Conservation (phyloP, 2,888 invertebrate species). For the Tipula lateralis region DNA sequence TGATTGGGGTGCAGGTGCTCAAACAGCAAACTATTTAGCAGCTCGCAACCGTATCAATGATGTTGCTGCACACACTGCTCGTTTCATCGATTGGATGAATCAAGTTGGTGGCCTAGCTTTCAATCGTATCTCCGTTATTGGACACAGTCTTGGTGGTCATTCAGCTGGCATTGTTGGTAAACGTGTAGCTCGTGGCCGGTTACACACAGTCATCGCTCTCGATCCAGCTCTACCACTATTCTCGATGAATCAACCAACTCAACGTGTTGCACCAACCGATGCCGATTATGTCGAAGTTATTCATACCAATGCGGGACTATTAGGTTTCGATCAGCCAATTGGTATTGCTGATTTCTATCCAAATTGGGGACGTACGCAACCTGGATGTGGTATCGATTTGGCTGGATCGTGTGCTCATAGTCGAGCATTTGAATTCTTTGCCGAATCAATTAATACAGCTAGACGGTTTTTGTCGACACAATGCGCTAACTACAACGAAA, state of each 20-base stretch:
- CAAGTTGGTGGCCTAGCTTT: conserved; percentile 36
- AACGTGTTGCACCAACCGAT: conserved; percentile 45
- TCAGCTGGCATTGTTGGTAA: conserved; percentile 45
- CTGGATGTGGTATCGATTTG: conserved; percentile 49
- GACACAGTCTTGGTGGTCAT: conserved; percentile 49
- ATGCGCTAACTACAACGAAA: conserved; percentile 39
- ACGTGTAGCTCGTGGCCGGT: conserved; percentile 38
- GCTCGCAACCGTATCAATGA: conserved; percentile 50
- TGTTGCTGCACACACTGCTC: conserved; percentile 40
- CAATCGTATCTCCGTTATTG: conserved; percentile 43
- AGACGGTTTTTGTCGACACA: conserved; percentile 42
- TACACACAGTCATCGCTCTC: conserved; percentile 45
- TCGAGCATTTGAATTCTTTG: conserved; percentile 48
- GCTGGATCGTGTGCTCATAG: conserved; percentile 49
- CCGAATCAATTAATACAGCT: conserved; percentile 45
- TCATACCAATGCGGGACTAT: conserved; percentile 43
- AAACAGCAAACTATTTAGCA: conserved; percentile 54
- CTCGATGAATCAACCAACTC: conserved; percentile 38
- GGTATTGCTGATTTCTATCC: conserved; percentile 53
- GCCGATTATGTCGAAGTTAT: conserved; percentile 47
- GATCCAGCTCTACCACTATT: conserved; percentile 47
- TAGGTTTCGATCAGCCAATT: conserved; percentile 44
- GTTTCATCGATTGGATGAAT: conserved; percentile 41
- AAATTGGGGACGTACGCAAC: conserved; percentile 53
- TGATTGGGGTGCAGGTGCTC: conserved; percentile 57